Evolutionary conservation across 2,113 vertebrate species (phyloP).

Genomic region (Vulpes lagopus): DNA sequence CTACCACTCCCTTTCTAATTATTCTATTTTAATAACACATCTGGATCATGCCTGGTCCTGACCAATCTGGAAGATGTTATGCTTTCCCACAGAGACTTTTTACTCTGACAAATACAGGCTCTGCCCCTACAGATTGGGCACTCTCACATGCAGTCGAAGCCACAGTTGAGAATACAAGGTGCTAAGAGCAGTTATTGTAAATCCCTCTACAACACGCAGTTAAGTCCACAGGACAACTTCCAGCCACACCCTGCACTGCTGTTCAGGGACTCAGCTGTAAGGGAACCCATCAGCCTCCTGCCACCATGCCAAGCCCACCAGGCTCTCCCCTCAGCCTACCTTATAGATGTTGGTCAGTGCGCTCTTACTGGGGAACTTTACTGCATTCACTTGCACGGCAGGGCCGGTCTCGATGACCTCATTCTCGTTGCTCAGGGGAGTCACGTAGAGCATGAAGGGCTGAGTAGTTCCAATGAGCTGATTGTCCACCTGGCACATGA

Average conservation of each 20-base stretch:
- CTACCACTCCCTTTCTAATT: background rate
- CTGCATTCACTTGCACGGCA: conserved; percentile 94
- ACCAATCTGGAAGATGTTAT: background rate
- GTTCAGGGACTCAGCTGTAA: background rate
- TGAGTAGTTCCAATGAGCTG: conserved; percentile 96
- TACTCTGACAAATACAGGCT: background rate
- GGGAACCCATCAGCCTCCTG: background rate
- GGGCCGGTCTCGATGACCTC: conserved; percentile 89
- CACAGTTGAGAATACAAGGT: background rate
- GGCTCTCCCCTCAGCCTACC: conserved; percentile 85
- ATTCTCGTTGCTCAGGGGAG: conserved; percentile 89
- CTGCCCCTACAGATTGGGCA: background rate
- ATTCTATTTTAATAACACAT: background rate
- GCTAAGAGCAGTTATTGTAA: background rate
- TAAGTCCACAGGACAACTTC: background rate
- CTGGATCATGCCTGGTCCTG: background rate
- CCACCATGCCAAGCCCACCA: background rate
- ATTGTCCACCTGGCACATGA: conserved; percentile 93
- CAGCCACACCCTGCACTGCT: fast-evolving
- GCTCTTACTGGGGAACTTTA: conserved; percentile 96
- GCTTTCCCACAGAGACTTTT: background rate
- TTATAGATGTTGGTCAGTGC: conserved; percentile 97
- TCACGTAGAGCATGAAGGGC: conserved; percentile 95
- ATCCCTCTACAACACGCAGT: background rate
- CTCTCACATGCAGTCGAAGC: background rate